Evolutionary conservation across 2,888 invertebrate genomes (phyloP), one percentile per base, ranked within the genome.

Genomic region (Himalopsyche japonica): DNA sequence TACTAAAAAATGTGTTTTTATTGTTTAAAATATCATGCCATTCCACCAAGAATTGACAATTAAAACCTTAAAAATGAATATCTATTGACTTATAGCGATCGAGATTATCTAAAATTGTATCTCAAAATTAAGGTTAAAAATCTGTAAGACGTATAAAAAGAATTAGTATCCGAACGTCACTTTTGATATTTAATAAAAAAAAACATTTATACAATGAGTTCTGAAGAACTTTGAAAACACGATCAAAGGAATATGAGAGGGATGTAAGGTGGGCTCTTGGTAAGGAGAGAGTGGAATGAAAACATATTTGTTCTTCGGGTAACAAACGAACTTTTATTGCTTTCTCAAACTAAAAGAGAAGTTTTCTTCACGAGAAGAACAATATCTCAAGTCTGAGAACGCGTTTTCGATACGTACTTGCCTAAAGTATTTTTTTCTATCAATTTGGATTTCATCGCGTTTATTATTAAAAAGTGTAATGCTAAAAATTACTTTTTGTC

Each of bases 291-390:
- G 43, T 43, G 76, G 81, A 79, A 79, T 47, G 80, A 37, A 81
- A 85, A 81, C 83, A 86, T 86, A 86, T 86, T 85, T 86, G 86
- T 86, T 86, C 84, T 86, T 78, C 32, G 81, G 82, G 83, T 83
- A 86, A 85, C 85, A 86, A 86, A 86, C 85, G 83, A 86, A 85
- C 85, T 86, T 86, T 85, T 86, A 86, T 85, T 86, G 83, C 86
- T 86, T 85, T 86, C 34, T 79, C 48, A 82, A 86, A 86, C 83
- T 85, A 85, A 84, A 77, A 57, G 80, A 81, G 78, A 85, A 85
- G 37, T 85, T 85, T 70, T 82, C 76, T 76, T 49, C 70, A 27
- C 70, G 27, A 64, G 77, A 79, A 79, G 84, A 86, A 86, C 83
- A 85, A 86, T 85, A 82, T 86, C 85, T 86, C 82, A 85, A 84